Percentiles rank a stretch among this genome's conserved stretches.
Evolutionary conservation across 2,113 vertebrate species (phyloP).

Genomic region (Phaethon lepturus): DNA sequence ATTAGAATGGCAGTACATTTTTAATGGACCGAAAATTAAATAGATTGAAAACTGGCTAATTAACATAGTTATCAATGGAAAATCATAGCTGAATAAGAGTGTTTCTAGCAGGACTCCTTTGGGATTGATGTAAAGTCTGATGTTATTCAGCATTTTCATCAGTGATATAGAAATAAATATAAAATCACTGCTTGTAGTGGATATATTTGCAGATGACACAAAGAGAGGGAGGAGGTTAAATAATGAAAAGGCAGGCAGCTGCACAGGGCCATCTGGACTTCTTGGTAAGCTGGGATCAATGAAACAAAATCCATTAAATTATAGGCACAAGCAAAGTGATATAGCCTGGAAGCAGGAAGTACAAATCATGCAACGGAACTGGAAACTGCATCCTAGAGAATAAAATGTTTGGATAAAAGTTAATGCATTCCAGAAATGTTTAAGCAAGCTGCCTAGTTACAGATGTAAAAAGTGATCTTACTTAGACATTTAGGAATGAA

Average conservation of each 20-base stretch:
- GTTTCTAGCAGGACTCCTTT: background rate
- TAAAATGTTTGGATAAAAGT: background rate
- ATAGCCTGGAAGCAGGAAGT: background rate
- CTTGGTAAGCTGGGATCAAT: background rate
- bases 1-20: background rate
- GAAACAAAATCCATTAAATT: background rate
- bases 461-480: background rate
- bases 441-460: background rate
- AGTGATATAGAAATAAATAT: background rate
- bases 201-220: conserved; percentile 3
- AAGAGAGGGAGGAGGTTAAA: background rate
- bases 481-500: background rate
- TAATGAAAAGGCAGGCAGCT: conserved; percentile 39
- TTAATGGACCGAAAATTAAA: background rate
- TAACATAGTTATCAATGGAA: background rate
- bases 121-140: background rate
- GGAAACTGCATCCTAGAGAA: background rate
- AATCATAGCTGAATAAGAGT: background rate
- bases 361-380: background rate
- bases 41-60: background rate
- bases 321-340: background rate
- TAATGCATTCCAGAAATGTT: background rate
- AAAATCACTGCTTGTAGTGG: background rate
- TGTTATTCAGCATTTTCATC: background rate
- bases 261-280: conserved; percentile 18